phyloP scores from a whole-genome alignment of 2,797 vertebrate genomes.

The Lithobates pipiens region DNA sequence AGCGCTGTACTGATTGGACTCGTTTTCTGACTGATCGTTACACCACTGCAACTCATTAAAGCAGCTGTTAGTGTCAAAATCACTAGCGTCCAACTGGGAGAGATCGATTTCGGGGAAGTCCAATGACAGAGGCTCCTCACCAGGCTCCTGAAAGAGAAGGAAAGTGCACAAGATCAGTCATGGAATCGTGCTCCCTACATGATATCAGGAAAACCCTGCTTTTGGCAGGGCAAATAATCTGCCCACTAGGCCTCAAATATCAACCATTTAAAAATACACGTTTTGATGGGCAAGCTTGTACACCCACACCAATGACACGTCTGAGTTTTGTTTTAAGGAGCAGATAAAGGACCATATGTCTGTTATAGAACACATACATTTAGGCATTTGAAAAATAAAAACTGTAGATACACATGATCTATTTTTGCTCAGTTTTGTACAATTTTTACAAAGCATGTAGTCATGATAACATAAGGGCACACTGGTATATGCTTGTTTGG shows the following conservation, averaged over 20 bases:
- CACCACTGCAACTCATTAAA: constrained; percentile 95
- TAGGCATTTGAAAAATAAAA: no score
- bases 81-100: constrained; percentile 93
- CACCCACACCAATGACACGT: no score
- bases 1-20: constrained; percentile 88
- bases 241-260: not conserved
- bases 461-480: no score
- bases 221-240: not conserved
- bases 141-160: constrained; percentile 74
- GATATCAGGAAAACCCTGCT: not conserved
- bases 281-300: not conserved
- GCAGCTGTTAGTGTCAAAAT: constrained; percentile 93
- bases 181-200: not conserved
- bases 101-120: constrained; percentile 97
- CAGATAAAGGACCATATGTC: no score
- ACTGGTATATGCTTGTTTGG: no score
- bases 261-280: not conserved
- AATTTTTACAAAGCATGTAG: no score
- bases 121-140: constrained; percentile 90
- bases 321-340: no score
- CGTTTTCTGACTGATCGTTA: constrained; percentile 82
- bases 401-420: no score
- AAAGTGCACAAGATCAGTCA: constrained; percentile 11
- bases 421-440: no score
- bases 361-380: no score